These are phyloP conservation scores for Syngnathus rostellatus DNA, from an alignment of 2,797 vertebrate genomes.

Conservation along the genomic window DNA sequence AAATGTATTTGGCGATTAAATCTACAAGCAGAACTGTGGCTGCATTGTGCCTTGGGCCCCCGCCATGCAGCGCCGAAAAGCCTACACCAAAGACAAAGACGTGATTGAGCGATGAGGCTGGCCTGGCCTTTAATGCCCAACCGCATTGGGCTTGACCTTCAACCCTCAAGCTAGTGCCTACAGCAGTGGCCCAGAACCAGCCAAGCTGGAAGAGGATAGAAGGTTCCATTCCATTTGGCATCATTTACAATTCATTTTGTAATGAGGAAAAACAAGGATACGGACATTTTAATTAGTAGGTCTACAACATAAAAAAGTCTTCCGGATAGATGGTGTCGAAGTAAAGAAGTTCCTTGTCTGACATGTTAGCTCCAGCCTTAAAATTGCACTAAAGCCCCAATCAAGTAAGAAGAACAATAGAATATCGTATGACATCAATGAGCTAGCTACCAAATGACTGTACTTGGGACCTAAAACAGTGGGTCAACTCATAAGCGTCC, in stretches of 20 bases:
- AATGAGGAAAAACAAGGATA: neutral
- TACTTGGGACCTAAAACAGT: too few species aligned
- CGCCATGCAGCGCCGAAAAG: conserved; percentile 45
- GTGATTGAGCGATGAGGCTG: conserved; percentile 62
- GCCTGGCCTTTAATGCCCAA: conserved; percentile 57
- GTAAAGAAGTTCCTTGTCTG: too few species aligned
- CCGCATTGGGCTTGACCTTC: conserved; percentile 61
- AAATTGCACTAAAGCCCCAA: too few species aligned
- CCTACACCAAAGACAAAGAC: conserved; percentile 67
- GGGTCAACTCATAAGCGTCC: too few species aligned
- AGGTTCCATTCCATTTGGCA: neutral
- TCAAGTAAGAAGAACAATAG: too few species aligned
- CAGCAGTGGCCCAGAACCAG: conserved; percentile 29
- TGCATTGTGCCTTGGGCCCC: conserved; percentile 64
- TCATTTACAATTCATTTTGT: neutral
- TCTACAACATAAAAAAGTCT: too few species aligned
- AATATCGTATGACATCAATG: too few species aligned
- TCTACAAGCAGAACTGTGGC: conserved; percentile 62
- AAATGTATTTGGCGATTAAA: conserved; percentile 61
- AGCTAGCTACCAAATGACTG: too few species aligned
- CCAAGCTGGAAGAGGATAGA: conserved; percentile 13
- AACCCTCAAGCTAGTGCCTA: conserved; percentile 48
- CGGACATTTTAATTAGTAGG: too few species aligned
- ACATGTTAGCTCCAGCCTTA: neutral
- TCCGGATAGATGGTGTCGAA: too few species aligned